A percentile compares a stretch with the other conserved stretches of the same genome.
phyloP scores from a whole-genome alignment of 2,888 invertebrate genomes.

The Protula sp. region DNA sequence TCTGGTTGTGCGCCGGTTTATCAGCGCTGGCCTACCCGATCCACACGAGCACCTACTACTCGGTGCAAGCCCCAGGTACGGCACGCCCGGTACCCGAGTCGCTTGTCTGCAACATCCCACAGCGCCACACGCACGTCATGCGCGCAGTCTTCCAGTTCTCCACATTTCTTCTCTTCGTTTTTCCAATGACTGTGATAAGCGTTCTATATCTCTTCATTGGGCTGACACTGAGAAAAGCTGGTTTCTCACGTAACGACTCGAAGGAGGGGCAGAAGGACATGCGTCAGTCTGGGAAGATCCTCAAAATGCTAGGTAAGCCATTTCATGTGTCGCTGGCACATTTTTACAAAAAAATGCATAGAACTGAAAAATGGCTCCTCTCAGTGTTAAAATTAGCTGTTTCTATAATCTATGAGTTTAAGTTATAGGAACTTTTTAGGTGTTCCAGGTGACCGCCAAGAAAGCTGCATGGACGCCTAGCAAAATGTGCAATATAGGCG shows the following conservation, averaged over 20 bases:
- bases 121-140: conserved; percentile 32
- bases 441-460: no score
- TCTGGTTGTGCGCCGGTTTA: conserved; percentile 72
- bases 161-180: conserved; percentile 74
- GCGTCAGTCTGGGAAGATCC: neutral
- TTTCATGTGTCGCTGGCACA: no score
- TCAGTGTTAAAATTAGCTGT: no score
- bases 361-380: no score
- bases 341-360: no score
- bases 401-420: no score
- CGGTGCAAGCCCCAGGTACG: conserved; percentile 28
- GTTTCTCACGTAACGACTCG: conserved; percentile 18
- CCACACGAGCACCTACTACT: conserved; percentile 37
- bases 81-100: conserved; percentile 31
- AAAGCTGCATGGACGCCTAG: no score
- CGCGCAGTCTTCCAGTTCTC: conserved; percentile 68
- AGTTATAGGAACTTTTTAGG: no score
- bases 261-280: neutral
- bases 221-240: conserved; percentile 32
- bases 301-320: conserved; percentile 3
- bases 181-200: conserved; percentile 68
- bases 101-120: conserved; percentile 41
- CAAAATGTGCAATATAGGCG: no score
- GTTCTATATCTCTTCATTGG: conserved; percentile 63
- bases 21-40: conserved; percentile 59